Evolutionary conservation across 2,113 vertebrate species (phyloP).

Genomic region (Zootoca vivipara): DNA sequence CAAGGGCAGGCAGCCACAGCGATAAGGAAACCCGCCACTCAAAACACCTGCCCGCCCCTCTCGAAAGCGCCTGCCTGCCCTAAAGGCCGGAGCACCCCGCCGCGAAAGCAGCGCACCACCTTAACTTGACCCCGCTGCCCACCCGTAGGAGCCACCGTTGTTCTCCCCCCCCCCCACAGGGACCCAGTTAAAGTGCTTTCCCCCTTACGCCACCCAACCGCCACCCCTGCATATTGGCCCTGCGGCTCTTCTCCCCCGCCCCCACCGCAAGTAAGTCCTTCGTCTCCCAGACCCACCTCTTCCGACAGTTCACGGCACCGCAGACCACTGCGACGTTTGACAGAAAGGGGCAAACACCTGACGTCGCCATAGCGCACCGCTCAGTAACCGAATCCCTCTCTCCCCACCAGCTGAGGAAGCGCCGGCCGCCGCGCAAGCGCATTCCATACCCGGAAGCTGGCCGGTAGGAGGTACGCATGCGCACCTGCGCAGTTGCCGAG

Average conservation of each 20-base stretch:
- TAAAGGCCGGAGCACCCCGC: not conserved
- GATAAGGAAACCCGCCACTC: not conserved
- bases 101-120: not conserved
- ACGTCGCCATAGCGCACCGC: not conserved
- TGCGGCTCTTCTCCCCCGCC: no score
- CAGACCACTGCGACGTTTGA: not conserved
- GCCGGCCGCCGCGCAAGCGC: not conserved
- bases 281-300: not conserved
- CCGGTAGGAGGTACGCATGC: not conserved
- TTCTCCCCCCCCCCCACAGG: not conserved
- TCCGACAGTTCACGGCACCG: not conserved
- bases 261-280: not conserved
- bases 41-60: not conserved
- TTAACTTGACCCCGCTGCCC: not conserved
- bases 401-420: slow-evolving; percentile 24
- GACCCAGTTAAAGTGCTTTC: not conserved
- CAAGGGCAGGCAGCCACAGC: not conserved
- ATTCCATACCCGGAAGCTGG: not conserved
- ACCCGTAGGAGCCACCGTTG: not conserved
- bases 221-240: not conserved
- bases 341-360: not conserved
- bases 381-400: not conserved
- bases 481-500: not conserved
- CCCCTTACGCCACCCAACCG: not conserved
- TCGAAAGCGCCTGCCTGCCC: no score